Evolutionary conservation across 2,113 vertebrate species (phyloP), one percentile per base, ranked within the genome.

Genomic region (Sitta europaea): DNA sequence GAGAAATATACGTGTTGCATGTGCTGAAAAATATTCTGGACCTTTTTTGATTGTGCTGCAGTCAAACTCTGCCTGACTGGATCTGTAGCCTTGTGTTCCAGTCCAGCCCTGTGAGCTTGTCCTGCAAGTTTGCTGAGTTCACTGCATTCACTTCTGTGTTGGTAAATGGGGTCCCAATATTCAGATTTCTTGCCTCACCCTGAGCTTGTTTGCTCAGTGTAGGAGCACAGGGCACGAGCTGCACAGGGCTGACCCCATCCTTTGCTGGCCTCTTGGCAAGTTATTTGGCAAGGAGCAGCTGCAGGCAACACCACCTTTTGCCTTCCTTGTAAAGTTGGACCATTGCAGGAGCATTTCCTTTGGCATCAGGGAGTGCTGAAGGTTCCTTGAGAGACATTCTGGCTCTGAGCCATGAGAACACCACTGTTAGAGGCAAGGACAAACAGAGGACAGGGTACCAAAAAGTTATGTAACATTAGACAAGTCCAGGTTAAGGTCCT

Each of bases 151-250:
- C 72, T 88, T 75, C 61, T 57, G 4, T 74, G 40, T 58, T 72
- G 84, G 9, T n/a, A 29, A 88, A 55, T 21, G 19, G 22, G 3
- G 12, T 68, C 36, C 22, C 28, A 33, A 27, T 27, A 29, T 78
- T 91, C 61, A 40, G n/a, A 48, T 80, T 74, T 74, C 12, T 0
- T 43, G 16, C 19, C 55, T 66, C 2, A 4, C 20, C 9, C 42
- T 25, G 43, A 2, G 15, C 9, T 35, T 59, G 23, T 70, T 70
- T 91, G 36, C 22, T 83, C 2, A 0, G 3, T 29, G 0, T 1
- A 11, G 43, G 63, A 54, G 22, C 31, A 19, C 18, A 1, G 2
- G 28, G n/a, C 76, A 57, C 0, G 1, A 62, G 51, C 53, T 71
- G 47, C 9, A 15, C 47, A 33, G 35, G 33, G 14, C 31, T 18